Conservation (phyloP, 2,797 vertebrate genomes). For the Lacerta bilineata region DNA sequence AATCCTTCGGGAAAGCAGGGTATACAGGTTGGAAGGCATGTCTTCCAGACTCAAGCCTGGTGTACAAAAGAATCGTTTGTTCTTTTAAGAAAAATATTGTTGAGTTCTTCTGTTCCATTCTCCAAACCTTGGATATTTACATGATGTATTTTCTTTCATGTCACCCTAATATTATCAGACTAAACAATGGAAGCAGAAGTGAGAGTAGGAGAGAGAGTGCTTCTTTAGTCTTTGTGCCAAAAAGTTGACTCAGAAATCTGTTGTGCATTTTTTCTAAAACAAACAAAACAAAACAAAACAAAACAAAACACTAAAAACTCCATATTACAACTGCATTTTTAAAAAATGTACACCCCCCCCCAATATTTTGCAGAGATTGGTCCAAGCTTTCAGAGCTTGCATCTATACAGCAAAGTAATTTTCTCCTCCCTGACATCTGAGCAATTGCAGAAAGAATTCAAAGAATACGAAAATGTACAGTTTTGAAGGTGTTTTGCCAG, state of each 20-base stretch:
- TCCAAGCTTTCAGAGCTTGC: not conserved
- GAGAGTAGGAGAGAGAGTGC: not conserved
- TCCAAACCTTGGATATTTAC: slow-evolving; percentile 3
- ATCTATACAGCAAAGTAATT: not conserved
- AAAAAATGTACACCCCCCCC: not conserved
- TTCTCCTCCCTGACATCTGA: not conserved
- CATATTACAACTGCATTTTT: not conserved
- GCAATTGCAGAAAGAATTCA: rapidly evolving
- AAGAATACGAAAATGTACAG: rapidly evolving
- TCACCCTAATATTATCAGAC: slow-evolving; percentile 25
- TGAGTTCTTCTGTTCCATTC: slow-evolving; percentile 24
- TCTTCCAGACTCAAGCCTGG: slow-evolving; percentile 3
- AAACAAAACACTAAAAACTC: not conserved
- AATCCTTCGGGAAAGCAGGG: not conserved
- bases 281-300: not conserved
- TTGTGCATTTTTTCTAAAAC: not conserved
- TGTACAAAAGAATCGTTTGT: slow-evolving; percentile 29
- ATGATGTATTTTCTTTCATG: slow-evolving; percentile 2
- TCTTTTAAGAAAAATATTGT: slow-evolving; percentile 1
- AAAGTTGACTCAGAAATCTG: not conserved
- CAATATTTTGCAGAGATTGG: rapidly evolving
- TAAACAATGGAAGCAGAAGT: not conserved
- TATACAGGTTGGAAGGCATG: slow-evolving; percentile 5
- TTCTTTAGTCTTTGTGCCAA: slow-evolving; percentile 11
- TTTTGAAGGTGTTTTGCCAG: slow-evolving; percentile 2